Evolutionary conservation across 2,113 vertebrate species (phyloP).

Genomic region (Trogon surrucura): DNA sequence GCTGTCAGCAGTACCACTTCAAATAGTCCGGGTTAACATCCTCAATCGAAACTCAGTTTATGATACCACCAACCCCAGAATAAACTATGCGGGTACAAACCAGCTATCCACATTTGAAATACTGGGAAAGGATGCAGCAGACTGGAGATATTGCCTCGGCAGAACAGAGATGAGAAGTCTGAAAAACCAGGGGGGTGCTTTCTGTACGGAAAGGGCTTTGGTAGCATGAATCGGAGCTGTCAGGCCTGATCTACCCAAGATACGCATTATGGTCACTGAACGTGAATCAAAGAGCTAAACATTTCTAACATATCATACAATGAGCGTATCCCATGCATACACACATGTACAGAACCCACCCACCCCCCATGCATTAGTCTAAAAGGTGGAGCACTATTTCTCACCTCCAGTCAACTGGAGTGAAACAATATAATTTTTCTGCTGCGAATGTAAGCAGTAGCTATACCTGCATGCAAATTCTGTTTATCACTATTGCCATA

Average conservation of each 20-base stretch:
- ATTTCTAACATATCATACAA: neutral
- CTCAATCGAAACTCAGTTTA: neutral
- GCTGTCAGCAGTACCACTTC: fast-evolving
- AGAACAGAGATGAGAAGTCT: neutral
- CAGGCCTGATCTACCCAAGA: neutral
- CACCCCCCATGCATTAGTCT: neutral
- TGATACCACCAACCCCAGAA: neutral
- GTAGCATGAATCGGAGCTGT: neutral
- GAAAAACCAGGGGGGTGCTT: fast-evolving
- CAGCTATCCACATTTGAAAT: neutral
- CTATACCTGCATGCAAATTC: conserved; percentile 25
- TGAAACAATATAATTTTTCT: neutral
- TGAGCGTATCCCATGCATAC: neutral
- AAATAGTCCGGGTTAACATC: neutral
- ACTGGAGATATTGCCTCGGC: neutral
- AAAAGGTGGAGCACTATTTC: neutral
- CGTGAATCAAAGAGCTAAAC: neutral
- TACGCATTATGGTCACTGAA: neutral
- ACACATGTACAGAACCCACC: neutral
- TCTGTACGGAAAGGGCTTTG: neutral
- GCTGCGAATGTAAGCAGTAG: neutral
- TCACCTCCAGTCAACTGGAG: neutral
- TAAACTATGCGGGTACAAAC: neutral
- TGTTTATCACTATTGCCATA: conserved; percentile 6
- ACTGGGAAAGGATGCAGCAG: neutral